phyloP scores from a whole-genome alignment of 2,888 invertebrate species.

The Lissonota sp. region DNA sequence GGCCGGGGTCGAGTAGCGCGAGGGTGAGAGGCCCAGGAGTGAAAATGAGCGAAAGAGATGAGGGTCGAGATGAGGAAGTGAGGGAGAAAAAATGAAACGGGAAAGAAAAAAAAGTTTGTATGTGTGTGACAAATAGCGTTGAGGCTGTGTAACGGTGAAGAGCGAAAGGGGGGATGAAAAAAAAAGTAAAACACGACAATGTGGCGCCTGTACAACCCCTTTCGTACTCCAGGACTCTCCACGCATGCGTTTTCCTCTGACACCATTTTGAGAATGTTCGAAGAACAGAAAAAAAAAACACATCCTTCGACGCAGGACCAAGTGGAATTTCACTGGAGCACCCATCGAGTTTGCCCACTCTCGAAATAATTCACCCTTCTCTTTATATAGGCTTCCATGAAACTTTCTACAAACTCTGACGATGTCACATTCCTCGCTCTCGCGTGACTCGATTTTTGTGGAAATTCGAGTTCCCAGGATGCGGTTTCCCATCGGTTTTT shows the following conservation, averaged over 20 bases:
- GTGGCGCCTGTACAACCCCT: constrained; percentile 41
- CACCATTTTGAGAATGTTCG: not conserved
- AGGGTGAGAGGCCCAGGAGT: constrained; percentile 20
- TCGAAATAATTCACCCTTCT: too few species aligned
- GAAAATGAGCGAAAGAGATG: not conserved
- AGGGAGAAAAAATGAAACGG: not conserved
- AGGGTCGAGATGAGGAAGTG: not conserved
- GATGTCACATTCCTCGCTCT: too few species aligned
- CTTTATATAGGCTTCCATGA: too few species aligned
- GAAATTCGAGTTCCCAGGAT: too few species aligned
- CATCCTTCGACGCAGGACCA: too few species aligned
- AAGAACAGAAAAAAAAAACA: not conserved
- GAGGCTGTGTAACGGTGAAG: not conserved
- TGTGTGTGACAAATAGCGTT: constrained; percentile 13
- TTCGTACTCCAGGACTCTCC: constrained; percentile 13
- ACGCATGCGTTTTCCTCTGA: not conserved
- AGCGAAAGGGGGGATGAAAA: constrained; percentile 13
- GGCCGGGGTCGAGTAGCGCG: constrained; percentile 54
- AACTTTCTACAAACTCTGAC: too few species aligned
- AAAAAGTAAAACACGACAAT: constrained; percentile 48
- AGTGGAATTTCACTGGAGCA: too few species aligned
- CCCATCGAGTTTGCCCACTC: too few species aligned
- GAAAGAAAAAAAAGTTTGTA: not conserved
- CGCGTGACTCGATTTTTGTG: too few species aligned
- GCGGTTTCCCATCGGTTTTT: too few species aligned